Conservation (phyloP, 2,888 invertebrate species). For the Aspidiotus rigidus region DNA sequence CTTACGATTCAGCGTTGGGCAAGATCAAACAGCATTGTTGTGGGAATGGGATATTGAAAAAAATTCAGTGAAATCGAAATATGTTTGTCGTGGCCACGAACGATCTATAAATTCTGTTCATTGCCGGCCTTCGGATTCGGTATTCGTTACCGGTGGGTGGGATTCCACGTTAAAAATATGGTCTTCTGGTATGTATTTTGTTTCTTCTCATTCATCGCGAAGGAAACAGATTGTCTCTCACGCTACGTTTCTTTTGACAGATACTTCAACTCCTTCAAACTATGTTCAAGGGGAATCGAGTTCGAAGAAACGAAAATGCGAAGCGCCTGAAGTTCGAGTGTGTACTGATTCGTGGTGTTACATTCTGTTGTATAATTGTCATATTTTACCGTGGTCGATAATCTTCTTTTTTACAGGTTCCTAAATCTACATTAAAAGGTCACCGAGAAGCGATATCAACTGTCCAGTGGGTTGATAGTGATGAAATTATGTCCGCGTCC, state of each 20-base stretch:
- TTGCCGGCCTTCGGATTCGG: constrained; percentile 56
- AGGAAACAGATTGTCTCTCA: not conserved
- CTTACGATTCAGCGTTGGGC: constrained; percentile 58
- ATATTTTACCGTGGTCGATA: not conserved
- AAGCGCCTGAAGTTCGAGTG: constrained; percentile 31
- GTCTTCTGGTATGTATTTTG: constrained; percentile 56
- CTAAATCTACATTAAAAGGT: constrained; percentile 77
- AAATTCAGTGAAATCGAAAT: constrained; percentile 68
- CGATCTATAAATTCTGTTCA: constrained; percentile 81
- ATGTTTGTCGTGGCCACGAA: constrained; percentile 80
- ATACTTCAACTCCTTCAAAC: constrained; percentile 14
- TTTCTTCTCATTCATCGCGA: too few species aligned
- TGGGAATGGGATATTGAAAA: constrained; percentile 75
- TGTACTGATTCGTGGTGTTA: not conserved
- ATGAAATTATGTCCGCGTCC: constrained; percentile 72
- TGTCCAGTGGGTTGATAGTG: constrained; percentile 68
- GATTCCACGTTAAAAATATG: constrained; percentile 86
- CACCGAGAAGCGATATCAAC: constrained; percentile 85
- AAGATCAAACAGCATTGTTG: constrained; percentile 82
- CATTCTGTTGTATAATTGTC: not conserved
- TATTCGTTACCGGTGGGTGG: constrained; percentile 82
- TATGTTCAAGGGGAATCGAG: constrained; percentile 29
- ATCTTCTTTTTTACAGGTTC: constrained; percentile 51
- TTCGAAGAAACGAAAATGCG: constrained; percentile 30
- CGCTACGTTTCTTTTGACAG: constrained; percentile 9